Conservation (phyloP, 2,888 invertebrate genomes). For the Temnothorax ravouxi region DNA sequence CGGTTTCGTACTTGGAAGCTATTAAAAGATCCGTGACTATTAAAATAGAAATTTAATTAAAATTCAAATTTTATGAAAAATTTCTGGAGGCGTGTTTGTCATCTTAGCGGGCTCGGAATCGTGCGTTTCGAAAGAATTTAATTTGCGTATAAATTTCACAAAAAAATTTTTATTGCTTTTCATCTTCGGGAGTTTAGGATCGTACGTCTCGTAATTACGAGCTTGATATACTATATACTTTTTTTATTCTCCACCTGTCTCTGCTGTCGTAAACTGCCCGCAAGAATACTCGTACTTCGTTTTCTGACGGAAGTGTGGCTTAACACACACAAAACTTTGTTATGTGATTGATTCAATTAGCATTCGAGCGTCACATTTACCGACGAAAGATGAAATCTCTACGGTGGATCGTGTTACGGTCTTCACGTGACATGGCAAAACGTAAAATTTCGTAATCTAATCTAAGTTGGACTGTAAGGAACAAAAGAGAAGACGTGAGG, state of each 20-base stretch:
- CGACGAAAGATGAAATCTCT: background rate
- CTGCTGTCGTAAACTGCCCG: background rate
- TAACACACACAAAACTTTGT: background rate
- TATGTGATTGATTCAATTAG: background rate
- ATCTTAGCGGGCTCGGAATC: background rate
- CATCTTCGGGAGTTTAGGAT: background rate
- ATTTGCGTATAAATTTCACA: background rate
- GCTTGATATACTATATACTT: background rate
- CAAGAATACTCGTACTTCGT: background rate
- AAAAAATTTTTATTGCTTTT: background rate
- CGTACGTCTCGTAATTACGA: background rate
- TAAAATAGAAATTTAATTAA: background rate
- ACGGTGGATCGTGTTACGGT: background rate
- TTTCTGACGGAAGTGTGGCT: background rate
- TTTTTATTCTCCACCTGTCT: background rate
- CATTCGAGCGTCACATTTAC: too few relatives aligned
- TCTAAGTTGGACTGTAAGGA: background rate
- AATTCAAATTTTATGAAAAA: background rate
- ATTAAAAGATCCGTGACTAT: constrained; percentile 10
- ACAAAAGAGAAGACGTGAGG: background rate
- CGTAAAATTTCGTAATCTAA: constrained; percentile 25
- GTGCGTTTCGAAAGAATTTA: background rate
- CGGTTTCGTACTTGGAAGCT: constrained; percentile 6
- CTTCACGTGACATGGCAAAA: background rate
- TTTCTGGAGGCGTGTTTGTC: background rate